Percentiles rank a stretch among this genome's conserved stretches.
Conservation (phyloP, 2,113 vertebrate species). For the Sylvicapra grimmia region DNA sequence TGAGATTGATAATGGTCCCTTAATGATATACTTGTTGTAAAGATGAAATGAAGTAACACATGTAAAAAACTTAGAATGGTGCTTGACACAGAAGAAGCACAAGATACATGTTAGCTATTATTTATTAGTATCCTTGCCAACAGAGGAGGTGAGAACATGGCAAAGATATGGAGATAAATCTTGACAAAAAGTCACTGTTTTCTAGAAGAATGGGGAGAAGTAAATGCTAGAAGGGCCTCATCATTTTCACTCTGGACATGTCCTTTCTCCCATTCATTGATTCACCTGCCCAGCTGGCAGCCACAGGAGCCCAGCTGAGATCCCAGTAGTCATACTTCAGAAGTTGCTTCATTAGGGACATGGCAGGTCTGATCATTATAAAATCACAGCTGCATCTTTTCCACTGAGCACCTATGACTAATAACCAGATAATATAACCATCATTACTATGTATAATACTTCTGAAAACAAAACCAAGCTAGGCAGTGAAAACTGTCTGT, state of each 20-base stretch:
- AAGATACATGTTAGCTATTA: background rate
- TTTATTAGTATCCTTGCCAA: background rate
- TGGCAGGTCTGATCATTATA: background rate
- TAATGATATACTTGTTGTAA: background rate
- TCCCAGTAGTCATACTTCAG: background rate
- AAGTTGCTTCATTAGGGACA: background rate
- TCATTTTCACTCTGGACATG: background rate
- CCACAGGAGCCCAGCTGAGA: background rate
- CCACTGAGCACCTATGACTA: background rate
- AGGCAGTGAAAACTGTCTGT: background rate
- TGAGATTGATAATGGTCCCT: background rate
- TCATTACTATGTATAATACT: background rate
- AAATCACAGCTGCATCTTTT: background rate
- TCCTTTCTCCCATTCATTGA: background rate
- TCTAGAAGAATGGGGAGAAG: background rate
- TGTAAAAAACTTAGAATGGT: background rate
- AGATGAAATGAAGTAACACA: background rate
- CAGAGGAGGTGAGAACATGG: background rate
- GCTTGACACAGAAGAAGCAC: background rate
- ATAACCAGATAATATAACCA: background rate
- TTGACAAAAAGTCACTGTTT: background rate
- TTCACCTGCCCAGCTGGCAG: background rate
- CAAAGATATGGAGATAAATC: background rate
- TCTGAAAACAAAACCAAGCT: background rate
- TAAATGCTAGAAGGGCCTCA: background rate